phyloP scores from a whole-genome alignment of 2,888 invertebrate genomes.

The Callyntrura sp. region DNA sequence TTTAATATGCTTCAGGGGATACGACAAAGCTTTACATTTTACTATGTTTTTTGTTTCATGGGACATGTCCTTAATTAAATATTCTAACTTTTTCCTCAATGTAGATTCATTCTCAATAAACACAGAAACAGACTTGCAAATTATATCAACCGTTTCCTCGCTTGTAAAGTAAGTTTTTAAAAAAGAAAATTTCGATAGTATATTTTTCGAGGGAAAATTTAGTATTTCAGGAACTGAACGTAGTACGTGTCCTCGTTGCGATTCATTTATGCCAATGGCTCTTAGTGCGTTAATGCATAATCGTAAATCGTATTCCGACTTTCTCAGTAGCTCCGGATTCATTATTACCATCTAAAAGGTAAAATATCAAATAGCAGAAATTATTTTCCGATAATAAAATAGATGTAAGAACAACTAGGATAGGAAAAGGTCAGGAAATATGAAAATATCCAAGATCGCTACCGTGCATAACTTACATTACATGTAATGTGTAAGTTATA shows the following conservation, averaged over 20 bases:
- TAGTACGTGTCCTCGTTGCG: slow-evolving; percentile 67
- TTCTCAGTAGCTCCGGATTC: slow-evolving; percentile 78
- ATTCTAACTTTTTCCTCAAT: slow-evolving; percentile 75
- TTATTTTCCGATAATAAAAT: neutral
- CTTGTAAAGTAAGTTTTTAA: slow-evolving; percentile 77
- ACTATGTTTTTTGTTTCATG: slow-evolving; percentile 78
- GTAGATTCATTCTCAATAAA: slow-evolving; percentile 61
- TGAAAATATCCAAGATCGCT: too few species aligned
- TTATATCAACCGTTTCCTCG: slow-evolving; percentile 67
- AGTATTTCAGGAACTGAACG: slow-evolving; percentile 72
- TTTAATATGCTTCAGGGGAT: slow-evolving; percentile 73
- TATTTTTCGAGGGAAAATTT: slow-evolving; percentile 25
- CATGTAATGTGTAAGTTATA: too few species aligned
- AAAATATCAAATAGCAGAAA: neutral
- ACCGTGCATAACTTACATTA: too few species aligned
- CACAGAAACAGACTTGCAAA: slow-evolving; percentile 76
- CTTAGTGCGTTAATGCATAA: slow-evolving; percentile 63
- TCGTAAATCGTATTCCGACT: too few species aligned
- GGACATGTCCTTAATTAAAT: slow-evolving; percentile 77
- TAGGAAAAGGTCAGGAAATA: too few species aligned
- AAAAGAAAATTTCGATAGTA: slow-evolving; percentile 68
- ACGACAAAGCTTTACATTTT: slow-evolving; percentile 68
- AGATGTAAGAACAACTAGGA: neutral
- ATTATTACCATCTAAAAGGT: slow-evolving; percentile 76
- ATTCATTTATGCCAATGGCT: slow-evolving; percentile 70